phyloP scores from a whole-genome alignment of 2,797 vertebrate genomes.

The Acrocephalus scirpaceus region DNA sequence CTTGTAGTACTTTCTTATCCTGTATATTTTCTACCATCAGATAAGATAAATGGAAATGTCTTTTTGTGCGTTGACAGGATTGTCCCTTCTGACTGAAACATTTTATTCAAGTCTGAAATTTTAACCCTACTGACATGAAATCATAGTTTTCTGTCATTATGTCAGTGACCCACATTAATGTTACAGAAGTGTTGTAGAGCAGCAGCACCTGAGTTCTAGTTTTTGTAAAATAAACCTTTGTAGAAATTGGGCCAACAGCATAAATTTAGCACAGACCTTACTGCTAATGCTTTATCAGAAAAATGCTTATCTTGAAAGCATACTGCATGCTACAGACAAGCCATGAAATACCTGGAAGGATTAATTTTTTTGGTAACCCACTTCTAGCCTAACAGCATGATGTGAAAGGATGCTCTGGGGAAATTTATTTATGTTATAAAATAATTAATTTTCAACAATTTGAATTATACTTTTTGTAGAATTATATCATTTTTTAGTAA shows the following conservation, averaged over 20 bases:
- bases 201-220: slow-evolving; percentile 15
- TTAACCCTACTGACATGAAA: slow-evolving; percentile 48
- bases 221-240: slow-evolving; percentile 41
- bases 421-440: neutral
- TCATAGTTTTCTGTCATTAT: slow-evolving; percentile 31
- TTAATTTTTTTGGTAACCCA: neutral
- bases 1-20: neutral
- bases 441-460: neutral
- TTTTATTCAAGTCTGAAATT: slow-evolving; percentile 52
- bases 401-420: neutral
- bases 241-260: slow-evolving; percentile 20
- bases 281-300: neutral
- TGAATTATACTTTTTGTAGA: neutral
- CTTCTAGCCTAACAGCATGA: neutral
- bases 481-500: neutral
- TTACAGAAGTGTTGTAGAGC: neutral
- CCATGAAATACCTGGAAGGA: neutral
- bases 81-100: slow-evolving; percentile 43
- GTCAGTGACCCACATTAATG: slow-evolving; percentile 52
- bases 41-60: slow-evolving; percentile 54
- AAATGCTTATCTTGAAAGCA: neutral
- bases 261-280: slow-evolving; percentile 25
- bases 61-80: slow-evolving; percentile 35
- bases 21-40: neutral
- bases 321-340: neutral